Percentiles rank a stretch among this genome's conserved stretches.
These are phyloP conservation scores for Acromyrmex heyeri DNA, from an alignment of 1,140 invertebrate species.

Conservation along the genomic window DNA sequence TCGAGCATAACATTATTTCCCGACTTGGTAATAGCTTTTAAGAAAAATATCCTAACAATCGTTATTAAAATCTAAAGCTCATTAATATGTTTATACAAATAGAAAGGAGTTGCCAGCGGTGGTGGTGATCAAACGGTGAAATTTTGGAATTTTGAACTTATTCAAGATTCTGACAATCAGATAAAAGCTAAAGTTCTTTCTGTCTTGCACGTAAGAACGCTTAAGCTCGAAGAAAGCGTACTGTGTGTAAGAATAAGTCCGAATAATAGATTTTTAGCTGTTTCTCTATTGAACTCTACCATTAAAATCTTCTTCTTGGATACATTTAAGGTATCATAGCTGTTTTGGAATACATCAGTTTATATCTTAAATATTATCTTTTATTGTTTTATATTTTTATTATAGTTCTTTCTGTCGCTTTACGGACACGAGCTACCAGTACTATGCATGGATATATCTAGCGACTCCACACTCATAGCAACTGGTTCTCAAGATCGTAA, in stretches of 20 bases:
- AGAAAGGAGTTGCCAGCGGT: conserved; percentile 94
- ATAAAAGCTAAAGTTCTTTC: conserved; percentile 92
- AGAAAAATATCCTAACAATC: conserved; percentile 3
- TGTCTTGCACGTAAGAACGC: conserved; percentile 92
- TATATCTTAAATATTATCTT: not conserved
- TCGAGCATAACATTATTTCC: conserved; percentile 92
- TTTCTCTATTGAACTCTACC: conserved; percentile 96
- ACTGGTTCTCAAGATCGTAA: conserved; percentile 98
- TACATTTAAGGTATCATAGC: conserved; percentile 92
- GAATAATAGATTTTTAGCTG: conserved; percentile 95
- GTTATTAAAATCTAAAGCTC: not conserved
- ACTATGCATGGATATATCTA: conserved; percentile 97
- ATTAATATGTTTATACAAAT: conserved; percentile 57
- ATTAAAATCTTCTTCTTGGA: conserved; percentile 98
- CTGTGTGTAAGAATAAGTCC: conserved; percentile 94
- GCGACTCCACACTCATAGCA: conserved; percentile 95
- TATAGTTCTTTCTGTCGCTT: conserved; percentile 96
- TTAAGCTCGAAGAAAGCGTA: conserved; percentile 95
- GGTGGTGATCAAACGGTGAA: conserved; percentile 96
- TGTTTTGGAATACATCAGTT: not conserved
- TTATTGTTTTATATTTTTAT: conserved; percentile 68
- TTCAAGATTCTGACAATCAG: conserved; percentile 89
- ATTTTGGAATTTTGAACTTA: conserved; percentile 97
- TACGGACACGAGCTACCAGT: conserved; percentile 99
- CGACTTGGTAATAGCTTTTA: conserved; percentile 88